phyloP scores from a whole-genome alignment of 2,797 vertebrate genomes.

The Rousettus madagascariensis region DNA sequence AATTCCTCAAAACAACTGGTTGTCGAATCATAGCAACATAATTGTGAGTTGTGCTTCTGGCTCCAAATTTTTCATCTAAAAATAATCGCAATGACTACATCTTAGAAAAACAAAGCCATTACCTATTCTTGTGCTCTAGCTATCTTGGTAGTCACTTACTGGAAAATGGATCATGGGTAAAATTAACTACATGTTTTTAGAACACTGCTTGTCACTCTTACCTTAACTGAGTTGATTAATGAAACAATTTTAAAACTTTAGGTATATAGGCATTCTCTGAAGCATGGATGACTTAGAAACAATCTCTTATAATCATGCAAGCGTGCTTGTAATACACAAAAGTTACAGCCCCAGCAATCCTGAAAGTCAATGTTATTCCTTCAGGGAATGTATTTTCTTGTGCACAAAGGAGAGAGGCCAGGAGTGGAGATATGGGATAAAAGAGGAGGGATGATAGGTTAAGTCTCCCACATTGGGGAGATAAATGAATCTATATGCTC shows the following conservation, averaged over 20 bases:
- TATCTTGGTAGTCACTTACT: constrained; percentile 64
- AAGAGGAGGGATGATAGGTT: neutral
- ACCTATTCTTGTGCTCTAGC: constrained; percentile 49
- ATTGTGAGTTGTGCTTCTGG: constrained; percentile 67
- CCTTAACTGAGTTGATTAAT: neutral
- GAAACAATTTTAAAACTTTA: neutral
- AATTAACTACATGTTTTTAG: constrained; percentile 58
- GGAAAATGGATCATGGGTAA: constrained; percentile 57
- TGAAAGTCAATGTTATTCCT: neutral
- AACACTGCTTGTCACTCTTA: constrained; percentile 29
- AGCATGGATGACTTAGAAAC: neutral
- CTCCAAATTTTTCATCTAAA: constrained; percentile 70
- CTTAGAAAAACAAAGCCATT: constrained; percentile 55
- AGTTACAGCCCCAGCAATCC: neutral
- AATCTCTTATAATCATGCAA: neutral
- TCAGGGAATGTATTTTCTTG: neutral
- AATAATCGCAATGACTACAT: constrained; percentile 64
- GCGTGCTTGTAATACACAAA: neutral
- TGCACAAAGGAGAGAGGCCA: neutral
- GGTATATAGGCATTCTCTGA: neutral
- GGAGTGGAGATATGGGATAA: neutral
- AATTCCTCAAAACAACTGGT: constrained; percentile 65
- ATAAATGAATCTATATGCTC: neutral
- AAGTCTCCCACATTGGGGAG: neutral
- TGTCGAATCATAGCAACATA: constrained; percentile 55